A percentile compares a stretch with the other conserved stretches of the same genome.
Conservation (phyloP, 2,113 vertebrate genomes). For the Bos indicus region DNA sequence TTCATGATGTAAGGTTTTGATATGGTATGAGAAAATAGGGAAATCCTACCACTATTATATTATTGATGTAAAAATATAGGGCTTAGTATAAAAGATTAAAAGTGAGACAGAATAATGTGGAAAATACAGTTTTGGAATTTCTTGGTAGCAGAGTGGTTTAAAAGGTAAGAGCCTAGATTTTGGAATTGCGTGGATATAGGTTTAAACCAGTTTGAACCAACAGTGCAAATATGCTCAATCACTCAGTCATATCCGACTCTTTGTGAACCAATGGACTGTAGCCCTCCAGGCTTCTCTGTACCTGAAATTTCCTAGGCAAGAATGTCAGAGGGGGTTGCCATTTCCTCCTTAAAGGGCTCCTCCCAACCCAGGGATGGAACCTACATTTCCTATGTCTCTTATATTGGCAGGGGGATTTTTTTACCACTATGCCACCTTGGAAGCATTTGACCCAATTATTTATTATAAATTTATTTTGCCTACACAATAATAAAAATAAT, state of each 20-base stretch:
- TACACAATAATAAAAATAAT: not conserved
- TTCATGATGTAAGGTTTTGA: not conserved
- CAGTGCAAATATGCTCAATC: not conserved
- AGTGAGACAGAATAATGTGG: not conserved
- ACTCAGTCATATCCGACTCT: not conserved
- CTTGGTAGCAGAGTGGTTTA: not conserved
- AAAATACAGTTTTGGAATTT: not conserved
- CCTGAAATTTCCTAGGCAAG: not conserved
- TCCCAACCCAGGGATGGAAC: not conserved
- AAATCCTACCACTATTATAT: not conserved
- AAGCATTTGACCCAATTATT: not conserved
- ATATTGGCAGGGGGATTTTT: not conserved
- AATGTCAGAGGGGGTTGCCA: not conserved
- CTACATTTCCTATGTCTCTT: not conserved
- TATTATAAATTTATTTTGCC: not conserved
- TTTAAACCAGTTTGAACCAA: not conserved
- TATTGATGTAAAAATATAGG: not conserved
- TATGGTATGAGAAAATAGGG: not conserved
- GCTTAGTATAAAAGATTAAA: not conserved
- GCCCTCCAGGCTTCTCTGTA: not conserved
- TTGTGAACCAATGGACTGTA: not conserved
- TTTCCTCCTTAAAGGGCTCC: not conserved
- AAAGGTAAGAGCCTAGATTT: not conserved
- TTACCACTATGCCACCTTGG: not conserved
- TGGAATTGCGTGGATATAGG: not conserved